Conservation (phyloP, 2,797 vertebrate genomes). For the Gymnoscopelus braueri region DNA sequence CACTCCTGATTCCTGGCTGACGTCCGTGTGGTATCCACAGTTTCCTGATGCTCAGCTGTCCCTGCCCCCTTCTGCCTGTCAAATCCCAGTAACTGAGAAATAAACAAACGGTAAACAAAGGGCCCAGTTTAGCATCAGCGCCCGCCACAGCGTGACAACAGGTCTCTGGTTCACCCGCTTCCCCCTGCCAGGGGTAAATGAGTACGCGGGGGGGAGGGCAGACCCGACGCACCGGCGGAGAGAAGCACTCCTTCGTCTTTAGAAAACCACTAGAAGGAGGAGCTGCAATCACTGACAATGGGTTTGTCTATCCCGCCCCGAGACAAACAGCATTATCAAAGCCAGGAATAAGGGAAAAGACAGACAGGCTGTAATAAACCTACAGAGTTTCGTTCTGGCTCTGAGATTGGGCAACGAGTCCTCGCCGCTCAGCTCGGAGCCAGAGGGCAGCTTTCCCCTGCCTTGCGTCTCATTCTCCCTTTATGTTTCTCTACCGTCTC, state of each 20-base stretch:
- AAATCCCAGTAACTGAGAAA: slow-evolving; percentile 72
- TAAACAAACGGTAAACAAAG: slow-evolving; percentile 77
- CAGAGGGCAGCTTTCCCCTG: neutral
- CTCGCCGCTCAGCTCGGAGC: slow-evolving; percentile 26
- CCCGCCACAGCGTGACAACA: slow-evolving; percentile 58
- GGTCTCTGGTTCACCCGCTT: slow-evolving; percentile 42
- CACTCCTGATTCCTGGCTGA: slow-evolving; percentile 63
- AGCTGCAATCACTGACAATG: slow-evolving; percentile 56
- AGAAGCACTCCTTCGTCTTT: slow-evolving; percentile 24
- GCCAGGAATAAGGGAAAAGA: slow-evolving; percentile 42
- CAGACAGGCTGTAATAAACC: slow-evolving; percentile 32
- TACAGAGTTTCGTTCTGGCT: slow-evolving; percentile 36
- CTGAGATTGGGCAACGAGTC: slow-evolving; percentile 40
- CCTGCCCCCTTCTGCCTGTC: slow-evolving; percentile 49
- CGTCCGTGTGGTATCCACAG: slow-evolving; percentile 54
- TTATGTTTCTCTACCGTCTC: slow-evolving; percentile 45
- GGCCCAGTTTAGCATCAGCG: slow-evolving; percentile 65
- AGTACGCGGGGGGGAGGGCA: neutral
- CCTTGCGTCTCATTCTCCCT: slow-evolving; percentile 19
- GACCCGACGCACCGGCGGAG: neutral
- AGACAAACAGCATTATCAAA: slow-evolving; percentile 60
- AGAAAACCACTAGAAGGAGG: slow-evolving; percentile 41
- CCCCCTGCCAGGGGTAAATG: slow-evolving; percentile 27
- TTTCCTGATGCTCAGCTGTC: slow-evolving; percentile 76
- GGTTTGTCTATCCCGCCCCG: slow-evolving; percentile 43